These are phyloP conservation scores for Eudemis profundana DNA, from an alignment of 2,888 invertebrate species.

Conservation along the genomic window DNA sequence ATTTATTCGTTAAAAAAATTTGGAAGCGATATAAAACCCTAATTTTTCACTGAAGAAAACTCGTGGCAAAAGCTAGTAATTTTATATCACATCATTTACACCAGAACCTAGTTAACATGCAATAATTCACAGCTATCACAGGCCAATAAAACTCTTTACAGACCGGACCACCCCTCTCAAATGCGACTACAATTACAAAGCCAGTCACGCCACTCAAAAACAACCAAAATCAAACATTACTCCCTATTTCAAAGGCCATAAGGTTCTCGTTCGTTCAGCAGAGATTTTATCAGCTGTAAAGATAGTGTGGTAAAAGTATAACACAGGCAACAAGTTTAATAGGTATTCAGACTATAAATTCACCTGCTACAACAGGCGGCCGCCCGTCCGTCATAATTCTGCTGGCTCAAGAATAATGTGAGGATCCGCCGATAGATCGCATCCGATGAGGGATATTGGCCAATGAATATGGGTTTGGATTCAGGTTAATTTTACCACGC, in stretches of 20 bases:
- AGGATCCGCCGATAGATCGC: conserved; percentile 34
- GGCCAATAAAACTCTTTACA: conserved; percentile 57
- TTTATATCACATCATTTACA: conserved; percentile 14
- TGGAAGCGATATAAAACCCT: no score
- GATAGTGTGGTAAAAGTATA: conserved; percentile 45
- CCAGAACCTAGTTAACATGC: conserved; percentile 47
- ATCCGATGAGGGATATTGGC: conserved; percentile 29
- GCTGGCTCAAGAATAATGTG: conserved; percentile 40
- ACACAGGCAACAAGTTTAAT: conserved; percentile 57
- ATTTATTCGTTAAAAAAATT: no score
- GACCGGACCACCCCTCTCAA: conserved; percentile 59
- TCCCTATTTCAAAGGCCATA: not conserved
- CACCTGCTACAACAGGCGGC: conserved; percentile 56
- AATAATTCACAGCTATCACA: conserved; percentile 52
- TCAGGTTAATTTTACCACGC: not conserved
- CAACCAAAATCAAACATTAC: not conserved
- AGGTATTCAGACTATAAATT: conserved; percentile 58
- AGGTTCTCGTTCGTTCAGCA: not conserved
- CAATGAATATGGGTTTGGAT: conserved; percentile 30
- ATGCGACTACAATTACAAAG: conserved; percentile 49
- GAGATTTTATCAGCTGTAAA: conserved; percentile 26
- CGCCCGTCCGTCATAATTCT: conserved; percentile 58
- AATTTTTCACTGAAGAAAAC: no score
- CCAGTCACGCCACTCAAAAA: conserved; percentile 29
- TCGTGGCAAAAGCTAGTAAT: not conserved